phyloP scores from a whole-genome alignment of 1,140 invertebrate genomes.

The Prorops nasuta region DNA sequence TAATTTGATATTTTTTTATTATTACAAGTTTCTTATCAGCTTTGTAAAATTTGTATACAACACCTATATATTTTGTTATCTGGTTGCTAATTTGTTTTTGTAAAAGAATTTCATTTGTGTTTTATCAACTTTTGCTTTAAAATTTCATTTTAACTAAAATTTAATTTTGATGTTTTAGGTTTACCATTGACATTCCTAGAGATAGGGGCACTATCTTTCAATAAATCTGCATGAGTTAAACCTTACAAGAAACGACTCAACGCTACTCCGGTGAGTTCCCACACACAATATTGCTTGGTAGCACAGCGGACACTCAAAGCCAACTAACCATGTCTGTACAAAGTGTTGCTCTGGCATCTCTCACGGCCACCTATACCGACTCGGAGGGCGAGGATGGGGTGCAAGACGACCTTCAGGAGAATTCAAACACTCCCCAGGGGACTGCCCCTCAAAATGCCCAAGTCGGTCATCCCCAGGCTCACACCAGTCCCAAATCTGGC shows the following conservation, averaged over 20 bases:
- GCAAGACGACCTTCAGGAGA: slow-evolving; percentile 61
- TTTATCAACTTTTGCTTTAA: slow-evolving; percentile 8
- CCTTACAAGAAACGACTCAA: slow-evolving; percentile 21
- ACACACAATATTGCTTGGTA: slow-evolving; percentile 55
- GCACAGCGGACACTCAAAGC: slow-evolving; percentile 51
- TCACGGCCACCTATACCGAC: slow-evolving; percentile 81
- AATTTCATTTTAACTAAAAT: neutral
- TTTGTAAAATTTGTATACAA: too few species aligned
- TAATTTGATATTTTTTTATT: too few species aligned
- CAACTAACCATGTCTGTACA: slow-evolving; percentile 58
- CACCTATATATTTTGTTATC: too few species aligned
- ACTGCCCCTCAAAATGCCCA: slow-evolving; percentile 41
- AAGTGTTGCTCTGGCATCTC: slow-evolving; percentile 68
- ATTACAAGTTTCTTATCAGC: too few species aligned
- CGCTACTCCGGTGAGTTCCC: slow-evolving; percentile 52
- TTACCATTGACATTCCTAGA: slow-evolving; percentile 13
- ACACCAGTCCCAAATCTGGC: slow-evolving; percentile 43
- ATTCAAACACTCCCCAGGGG: slow-evolving; percentile 43
- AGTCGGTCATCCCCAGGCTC: slow-evolving; percentile 39
- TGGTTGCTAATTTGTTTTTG: too few species aligned
- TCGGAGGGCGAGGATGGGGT: slow-evolving; percentile 77
- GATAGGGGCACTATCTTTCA: slow-evolving; percentile 13
- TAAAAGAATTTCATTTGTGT: neutral
- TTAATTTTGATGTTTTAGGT: neutral
- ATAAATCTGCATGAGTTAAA: slow-evolving; percentile 12